Evolutionary conservation across 2,113 vertebrate genomes (phyloP).

Genomic region (Microcebus jonahi): DNA sequence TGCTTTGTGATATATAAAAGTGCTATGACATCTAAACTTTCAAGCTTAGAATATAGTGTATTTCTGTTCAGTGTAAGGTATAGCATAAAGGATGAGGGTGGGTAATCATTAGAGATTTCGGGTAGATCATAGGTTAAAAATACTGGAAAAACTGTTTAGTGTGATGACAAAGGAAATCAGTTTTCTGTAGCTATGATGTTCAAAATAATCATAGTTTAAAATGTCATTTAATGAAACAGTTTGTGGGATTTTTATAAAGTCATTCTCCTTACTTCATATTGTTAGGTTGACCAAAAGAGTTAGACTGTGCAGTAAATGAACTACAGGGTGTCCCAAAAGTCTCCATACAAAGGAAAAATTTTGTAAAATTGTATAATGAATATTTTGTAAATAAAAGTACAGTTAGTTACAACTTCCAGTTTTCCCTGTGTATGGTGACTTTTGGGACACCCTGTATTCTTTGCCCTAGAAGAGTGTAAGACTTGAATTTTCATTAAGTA

Average conservation of each 20-base stretch:
- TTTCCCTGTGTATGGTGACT: no score
- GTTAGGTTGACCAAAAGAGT: conserved; percentile 17
- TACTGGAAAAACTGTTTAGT: background rate
- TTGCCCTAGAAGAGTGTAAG: background rate
- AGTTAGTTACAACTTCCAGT: no score
- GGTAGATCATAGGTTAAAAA: conserved; percentile 5
- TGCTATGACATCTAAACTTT: conserved; percentile 9
- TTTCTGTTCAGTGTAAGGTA: background rate
- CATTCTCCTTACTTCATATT: conserved; percentile 14
- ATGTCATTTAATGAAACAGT: background rate
- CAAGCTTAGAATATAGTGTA: conserved; percentile 8
- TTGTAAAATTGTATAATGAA: no score
- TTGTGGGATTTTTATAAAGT: background rate
- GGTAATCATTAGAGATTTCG: background rate
- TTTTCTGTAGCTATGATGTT: conserved; percentile 1
- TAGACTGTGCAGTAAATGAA: background rate
- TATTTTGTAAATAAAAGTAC: no score
- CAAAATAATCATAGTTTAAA: conserved; percentile 27
- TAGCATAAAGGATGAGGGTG: background rate
- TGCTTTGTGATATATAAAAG: conserved; percentile 35
- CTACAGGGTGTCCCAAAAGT: background rate
- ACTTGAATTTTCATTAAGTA: conserved; percentile 6
- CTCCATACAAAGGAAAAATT: no score
- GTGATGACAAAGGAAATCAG: conserved; percentile 11
- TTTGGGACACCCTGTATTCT: background rate